phyloP scores from a whole-genome alignment of 2,113 vertebrate species.

The Oreochromis spilurus region DNA sequence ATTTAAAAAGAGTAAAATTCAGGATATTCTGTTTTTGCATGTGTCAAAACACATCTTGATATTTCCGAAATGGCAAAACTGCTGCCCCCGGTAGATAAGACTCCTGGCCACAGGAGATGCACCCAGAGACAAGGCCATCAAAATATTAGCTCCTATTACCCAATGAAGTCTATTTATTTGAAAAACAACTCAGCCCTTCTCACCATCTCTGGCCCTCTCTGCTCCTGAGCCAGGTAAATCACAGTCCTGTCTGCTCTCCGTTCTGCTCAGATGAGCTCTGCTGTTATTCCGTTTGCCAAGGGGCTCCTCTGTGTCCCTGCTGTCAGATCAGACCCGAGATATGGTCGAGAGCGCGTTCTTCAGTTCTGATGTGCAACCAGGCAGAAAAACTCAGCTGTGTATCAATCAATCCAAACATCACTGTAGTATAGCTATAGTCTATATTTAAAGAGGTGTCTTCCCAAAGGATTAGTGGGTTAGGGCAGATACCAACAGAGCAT shows the following conservation, averaged over 20 bases:
- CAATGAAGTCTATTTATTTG: not conserved
- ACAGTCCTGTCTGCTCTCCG: slow-evolving; percentile 5
- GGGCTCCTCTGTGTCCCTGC: slow-evolving; percentile 31
- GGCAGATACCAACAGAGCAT: not conserved
- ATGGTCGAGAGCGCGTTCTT: slow-evolving; percentile 3
- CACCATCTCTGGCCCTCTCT: not conserved
- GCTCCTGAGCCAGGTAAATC: slow-evolving; percentile 25
- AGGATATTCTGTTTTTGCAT: not conserved
- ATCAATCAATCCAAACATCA: slow-evolving; percentile 39
- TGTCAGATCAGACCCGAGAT: slow-evolving; percentile 51
- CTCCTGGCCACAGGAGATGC: not conserved
- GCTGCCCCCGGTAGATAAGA: not conserved
- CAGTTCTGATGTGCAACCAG: slow-evolving; percentile 35
- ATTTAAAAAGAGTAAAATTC: not conserved
- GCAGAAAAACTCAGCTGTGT: slow-evolving; percentile 32
- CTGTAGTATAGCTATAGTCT: not conserved
- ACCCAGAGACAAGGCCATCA: not conserved
- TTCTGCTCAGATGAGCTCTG: slow-evolving; percentile 50
- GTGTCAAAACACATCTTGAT: not conserved
- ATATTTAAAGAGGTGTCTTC: not conserved
- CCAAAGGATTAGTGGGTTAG: not conserved
- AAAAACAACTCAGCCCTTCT: not conserved
- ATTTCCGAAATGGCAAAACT: not conserved
- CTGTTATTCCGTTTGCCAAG: slow-evolving; percentile 24
- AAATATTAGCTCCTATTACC: not conserved